Evolutionary conservation across 2,797 vertebrate genomes (phyloP).

Genomic region (Eulemur mongoz): DNA sequence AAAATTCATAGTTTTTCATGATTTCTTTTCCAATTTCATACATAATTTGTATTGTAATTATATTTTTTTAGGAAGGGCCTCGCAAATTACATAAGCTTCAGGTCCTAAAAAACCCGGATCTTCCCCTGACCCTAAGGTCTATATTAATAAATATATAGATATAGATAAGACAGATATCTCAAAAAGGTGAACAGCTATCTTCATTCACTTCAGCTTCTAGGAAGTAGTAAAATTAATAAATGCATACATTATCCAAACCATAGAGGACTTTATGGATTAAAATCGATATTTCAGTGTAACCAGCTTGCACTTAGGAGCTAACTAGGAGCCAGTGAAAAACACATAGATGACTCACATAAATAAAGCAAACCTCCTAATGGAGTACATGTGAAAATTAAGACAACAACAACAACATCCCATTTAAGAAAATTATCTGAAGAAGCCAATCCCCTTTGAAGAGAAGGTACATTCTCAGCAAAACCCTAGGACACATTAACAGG

Average conservation of each 20-base stretch:
- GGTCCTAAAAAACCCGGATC: not conserved
- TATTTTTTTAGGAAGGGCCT: not conserved
- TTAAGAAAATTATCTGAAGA: constrained; percentile 50
- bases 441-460: not conserved
- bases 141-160: not conserved
- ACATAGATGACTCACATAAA: constrained; percentile 57
- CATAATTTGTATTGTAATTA: not conserved
- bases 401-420: constrained; percentile 18
- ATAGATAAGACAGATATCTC: not conserved
- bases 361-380: constrained; percentile 66
- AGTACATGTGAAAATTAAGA: constrained; percentile 66
- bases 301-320: constrained; percentile 61
- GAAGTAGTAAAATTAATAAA: constrained; percentile 49
- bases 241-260: constrained; percentile 44
- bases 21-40: not conserved
- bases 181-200: not conserved
- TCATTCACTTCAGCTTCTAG: constrained; percentile 24
- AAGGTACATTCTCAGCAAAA: constrained; percentile 25
- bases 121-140: not conserved
- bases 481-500: constrained; percentile 18
- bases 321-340: constrained; percentile 52
- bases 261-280: constrained; percentile 58
- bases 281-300: constrained; percentile 70
- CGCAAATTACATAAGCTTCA: not conserved
- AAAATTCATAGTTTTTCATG: not conserved